A percentile compares a stretch with the other conserved stretches of the same genome.
phyloP scores from a whole-genome alignment of 2,113 vertebrate genomes.

The Oriolus oriolus region DNA sequence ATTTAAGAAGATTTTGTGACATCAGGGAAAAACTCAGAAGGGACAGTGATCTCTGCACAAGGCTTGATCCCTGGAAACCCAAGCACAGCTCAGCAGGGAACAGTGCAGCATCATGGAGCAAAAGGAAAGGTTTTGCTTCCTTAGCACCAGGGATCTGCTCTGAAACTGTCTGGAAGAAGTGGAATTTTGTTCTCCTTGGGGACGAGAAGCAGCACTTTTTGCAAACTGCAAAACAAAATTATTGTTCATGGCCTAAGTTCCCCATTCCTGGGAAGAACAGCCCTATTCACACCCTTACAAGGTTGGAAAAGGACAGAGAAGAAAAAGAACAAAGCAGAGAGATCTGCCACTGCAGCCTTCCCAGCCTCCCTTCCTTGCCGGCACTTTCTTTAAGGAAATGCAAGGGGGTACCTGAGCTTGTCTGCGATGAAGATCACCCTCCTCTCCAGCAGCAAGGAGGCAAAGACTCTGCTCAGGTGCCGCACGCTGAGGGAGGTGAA shows the following conservation, averaged over 20 bases:
- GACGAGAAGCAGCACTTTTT: not conserved
- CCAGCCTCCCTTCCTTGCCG: not conserved
- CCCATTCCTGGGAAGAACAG: not conserved
- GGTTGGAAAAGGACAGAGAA: not conserved
- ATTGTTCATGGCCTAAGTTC: not conserved
- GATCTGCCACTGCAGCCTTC: not conserved
- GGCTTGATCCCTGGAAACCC: not conserved
- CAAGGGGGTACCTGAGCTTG: constrained; percentile 86
- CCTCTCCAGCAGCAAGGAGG: constrained; percentile 90
- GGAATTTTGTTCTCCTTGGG: not conserved
- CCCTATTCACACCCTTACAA: rapidly evolving
- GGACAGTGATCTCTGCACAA: not conserved
- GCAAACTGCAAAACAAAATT: not conserved
- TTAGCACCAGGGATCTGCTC: not conserved
- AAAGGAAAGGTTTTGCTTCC: not conserved
- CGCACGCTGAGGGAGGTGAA: constrained; percentile 85
- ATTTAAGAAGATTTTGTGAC: not conserved
- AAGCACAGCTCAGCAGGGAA: not conserved
- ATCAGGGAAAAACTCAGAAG: not conserved
- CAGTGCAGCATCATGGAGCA: not conserved
- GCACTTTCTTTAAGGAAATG: not conserved
- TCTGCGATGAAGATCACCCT: constrained; percentile 94
- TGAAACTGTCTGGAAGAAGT: not conserved
- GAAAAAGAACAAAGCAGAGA: not conserved
- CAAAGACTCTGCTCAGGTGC: constrained; percentile 81